These are phyloP conservation scores for Sinocyclocheilus anophthalmus DNA, from an alignment of 2,113 vertebrate species.

Conservation along the genomic window DNA sequence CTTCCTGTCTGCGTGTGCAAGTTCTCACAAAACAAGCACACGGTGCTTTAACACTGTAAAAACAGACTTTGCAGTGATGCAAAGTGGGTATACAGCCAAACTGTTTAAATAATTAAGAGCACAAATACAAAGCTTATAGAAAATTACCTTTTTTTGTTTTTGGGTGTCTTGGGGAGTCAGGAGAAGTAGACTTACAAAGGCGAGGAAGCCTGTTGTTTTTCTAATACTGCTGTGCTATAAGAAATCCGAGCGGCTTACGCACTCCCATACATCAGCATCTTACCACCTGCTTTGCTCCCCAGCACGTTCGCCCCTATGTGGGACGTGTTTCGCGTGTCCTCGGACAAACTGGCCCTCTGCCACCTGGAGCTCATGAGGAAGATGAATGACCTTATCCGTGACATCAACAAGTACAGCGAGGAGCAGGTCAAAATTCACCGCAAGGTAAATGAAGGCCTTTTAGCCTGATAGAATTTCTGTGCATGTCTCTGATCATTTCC, in stretches of 20 bases:
- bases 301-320: conserved; percentile 95
- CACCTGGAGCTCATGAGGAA: conserved; percentile 93
- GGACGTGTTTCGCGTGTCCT: conserved; percentile 95
- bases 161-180: too few relatives aligned
- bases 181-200: neutral
- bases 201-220: conserved; percentile 18
- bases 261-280: conserved; percentile 3
- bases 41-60: neutral
- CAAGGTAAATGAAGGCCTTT: conserved; percentile 76
- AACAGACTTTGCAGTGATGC: neutral
- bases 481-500: too few relatives aligned
- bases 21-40: neutral
- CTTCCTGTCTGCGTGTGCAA: conserved; percentile 12
- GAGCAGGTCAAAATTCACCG: conserved; percentile 90
- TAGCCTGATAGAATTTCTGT: neutral
- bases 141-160: neutral
- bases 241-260: neutral
- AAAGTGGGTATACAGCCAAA: neutral
- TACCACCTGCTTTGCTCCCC: neutral
- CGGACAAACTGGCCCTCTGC: conserved; percentile 92
- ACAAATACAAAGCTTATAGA: neutral
- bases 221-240: conserved; percentile 27
- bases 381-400: conserved; percentile 91
- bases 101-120: neutral
- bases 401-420: conserved; percentile 87